phyloP scores from a whole-genome alignment of 2,888 invertebrate species.

The Aethes cnicana region DNA sequence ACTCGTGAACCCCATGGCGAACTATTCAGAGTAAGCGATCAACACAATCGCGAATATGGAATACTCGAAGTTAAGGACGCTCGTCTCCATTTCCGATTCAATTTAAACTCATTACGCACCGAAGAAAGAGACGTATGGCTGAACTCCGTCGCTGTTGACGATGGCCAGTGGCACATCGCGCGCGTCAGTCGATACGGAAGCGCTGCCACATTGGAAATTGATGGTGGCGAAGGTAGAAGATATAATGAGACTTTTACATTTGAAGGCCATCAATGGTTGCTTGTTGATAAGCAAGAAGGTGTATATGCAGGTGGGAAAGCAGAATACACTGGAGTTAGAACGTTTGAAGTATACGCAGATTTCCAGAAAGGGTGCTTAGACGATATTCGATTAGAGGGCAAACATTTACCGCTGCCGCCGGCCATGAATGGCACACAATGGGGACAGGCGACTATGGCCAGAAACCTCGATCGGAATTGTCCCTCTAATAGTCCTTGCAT shows the following conservation, averaged over 20 bases:
- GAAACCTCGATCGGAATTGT: constrained; percentile 95
- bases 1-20: constrained; percentile 96
- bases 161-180: constrained; percentile 98
- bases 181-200: constrained; percentile 95
- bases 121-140: constrained; percentile 96
- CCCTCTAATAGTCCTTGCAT: constrained; percentile 97
- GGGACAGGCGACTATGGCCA: constrained; percentile 97
- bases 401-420: constrained; percentile 95
- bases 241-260: constrained; percentile 96
- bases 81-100: constrained; percentile 94
- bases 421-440: constrained; percentile 97
- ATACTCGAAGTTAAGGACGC: constrained; percentile 96
- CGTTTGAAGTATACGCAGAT: constrained; percentile 96
- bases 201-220: constrained; percentile 94
- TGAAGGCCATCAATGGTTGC: constrained; percentile 94
- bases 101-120: constrained; percentile 94
- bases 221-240: constrained; percentile 96
- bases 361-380: constrained; percentile 93
- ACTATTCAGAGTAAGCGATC: constrained; percentile 95
- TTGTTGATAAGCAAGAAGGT: constrained; percentile 96
- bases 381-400: constrained; percentile 93
- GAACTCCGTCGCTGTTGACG: constrained; percentile 94
- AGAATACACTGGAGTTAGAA: constrained; percentile 95
- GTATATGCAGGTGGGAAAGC: constrained; percentile 98
- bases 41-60: constrained; percentile 96